Percentiles rank a stretch among this genome's conserved stretches.
phyloP scores from a whole-genome alignment of 2,797 vertebrate genomes.

The Geotrypetes seraphini region DNA sequence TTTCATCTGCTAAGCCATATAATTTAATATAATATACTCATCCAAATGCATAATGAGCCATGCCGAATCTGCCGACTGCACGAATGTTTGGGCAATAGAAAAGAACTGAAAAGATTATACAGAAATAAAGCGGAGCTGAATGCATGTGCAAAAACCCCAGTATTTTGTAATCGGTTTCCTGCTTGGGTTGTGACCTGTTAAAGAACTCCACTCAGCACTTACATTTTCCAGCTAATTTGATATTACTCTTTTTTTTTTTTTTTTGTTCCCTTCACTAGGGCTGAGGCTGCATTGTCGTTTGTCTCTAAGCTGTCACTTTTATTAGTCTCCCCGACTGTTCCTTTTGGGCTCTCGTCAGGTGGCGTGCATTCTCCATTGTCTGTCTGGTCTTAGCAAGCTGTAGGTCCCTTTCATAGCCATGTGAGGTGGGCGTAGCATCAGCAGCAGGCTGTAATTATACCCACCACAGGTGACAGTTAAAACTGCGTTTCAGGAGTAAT shows the following conservation, averaged over 20 bases:
- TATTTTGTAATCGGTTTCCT: slow-evolving; percentile 3
- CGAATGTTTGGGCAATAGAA: slow-evolving; percentile 6
- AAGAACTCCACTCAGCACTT: slow-evolving; percentile 10
- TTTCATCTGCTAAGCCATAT: slow-evolving; percentile 4
- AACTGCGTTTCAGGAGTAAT: slow-evolving; percentile 52
- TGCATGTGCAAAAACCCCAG: not conserved
- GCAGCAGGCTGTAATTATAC: slow-evolving; percentile 80
- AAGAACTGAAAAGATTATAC: not conserved
- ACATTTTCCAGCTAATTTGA: slow-evolving; percentile 27
- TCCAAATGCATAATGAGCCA: too few relatives aligned
- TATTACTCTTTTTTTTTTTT: not conserved
- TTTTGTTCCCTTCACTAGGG: not conserved
- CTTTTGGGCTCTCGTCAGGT: slow-evolving; percentile 64
- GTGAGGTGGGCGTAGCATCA: slow-evolving; percentile 60
- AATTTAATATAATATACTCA: too few relatives aligned
- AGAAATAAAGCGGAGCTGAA: not conserved
- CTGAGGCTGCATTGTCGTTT: slow-evolving; percentile 35
- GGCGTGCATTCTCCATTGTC: slow-evolving; percentile 45
- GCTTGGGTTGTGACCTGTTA: slow-evolving; percentile 24
- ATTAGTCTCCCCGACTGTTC: slow-evolving; percentile 69
- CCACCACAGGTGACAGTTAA: slow-evolving; percentile 71
- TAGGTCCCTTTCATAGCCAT: slow-evolving; percentile 55
- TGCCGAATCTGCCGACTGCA: too few relatives aligned
- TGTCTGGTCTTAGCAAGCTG: slow-evolving; percentile 50
- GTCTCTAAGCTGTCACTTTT: slow-evolving; percentile 58